phyloP scores from a whole-genome alignment of 2,113 vertebrate species.

The Dolichallabes microphthalmus region DNA sequence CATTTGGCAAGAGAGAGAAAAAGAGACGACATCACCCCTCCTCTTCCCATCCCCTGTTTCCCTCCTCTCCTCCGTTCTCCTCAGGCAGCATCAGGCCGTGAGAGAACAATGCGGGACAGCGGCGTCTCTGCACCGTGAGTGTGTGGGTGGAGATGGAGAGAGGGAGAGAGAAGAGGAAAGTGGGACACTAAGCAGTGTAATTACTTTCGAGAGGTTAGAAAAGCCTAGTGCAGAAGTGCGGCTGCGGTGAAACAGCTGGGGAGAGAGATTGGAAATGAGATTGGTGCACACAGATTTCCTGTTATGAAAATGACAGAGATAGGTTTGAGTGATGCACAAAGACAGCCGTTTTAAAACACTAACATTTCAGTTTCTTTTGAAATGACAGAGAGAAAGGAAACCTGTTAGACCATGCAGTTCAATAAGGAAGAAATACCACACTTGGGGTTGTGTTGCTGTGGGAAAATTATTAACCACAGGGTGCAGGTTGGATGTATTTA shows the following conservation, averaged over 20 bases:
- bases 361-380: not conserved
- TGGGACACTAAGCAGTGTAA: conserved; percentile 45
- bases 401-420: not conserved
- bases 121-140: conserved; percentile 41
- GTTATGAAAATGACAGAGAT: not conserved
- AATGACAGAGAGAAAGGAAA: conserved; percentile 37
- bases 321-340: not conserved
- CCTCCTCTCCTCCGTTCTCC: not conserved
- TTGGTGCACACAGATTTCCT: not conserved
- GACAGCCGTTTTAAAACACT: not conserved
- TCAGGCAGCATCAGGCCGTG: conserved; percentile 30
- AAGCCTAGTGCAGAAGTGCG: conserved; percentile 42
- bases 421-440: conserved; percentile 1
- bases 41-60: conserved; percentile 4
- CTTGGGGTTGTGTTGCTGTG: not conserved
- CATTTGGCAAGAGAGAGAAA: conserved; percentile 27
- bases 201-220: conserved; percentile 54
- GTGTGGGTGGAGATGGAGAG: conserved; percentile 24
- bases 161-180: conserved; percentile 1
- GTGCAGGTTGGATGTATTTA: not conserved
- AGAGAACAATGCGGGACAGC: conserved; percentile 47
- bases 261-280: conserved; percentile 46
- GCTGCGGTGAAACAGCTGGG: conserved; percentile 31
- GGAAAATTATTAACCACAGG: not conserved
- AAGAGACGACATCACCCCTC: not conserved